Evolutionary conservation across 2,113 vertebrate genomes (phyloP).

Genomic region (Saccopteryx leptura): DNA sequence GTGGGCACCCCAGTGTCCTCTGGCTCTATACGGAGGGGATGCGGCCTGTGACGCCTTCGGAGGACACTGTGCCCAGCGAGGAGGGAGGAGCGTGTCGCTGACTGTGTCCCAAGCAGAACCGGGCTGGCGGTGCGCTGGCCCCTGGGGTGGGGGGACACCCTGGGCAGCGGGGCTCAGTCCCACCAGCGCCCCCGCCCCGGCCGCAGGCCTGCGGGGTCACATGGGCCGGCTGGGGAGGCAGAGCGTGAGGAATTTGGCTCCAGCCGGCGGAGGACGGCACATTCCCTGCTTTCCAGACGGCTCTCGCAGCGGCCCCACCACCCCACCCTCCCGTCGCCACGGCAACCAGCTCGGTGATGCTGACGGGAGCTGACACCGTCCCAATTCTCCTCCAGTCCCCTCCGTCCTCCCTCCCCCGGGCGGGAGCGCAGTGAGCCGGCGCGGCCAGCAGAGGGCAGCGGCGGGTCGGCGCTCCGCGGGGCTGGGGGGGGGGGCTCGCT

Average conservation of each 20-base stretch:
- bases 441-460: conserved; percentile 85
- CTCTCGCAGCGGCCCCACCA: not conserved
- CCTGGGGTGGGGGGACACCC: not conserved
- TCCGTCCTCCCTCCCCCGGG: not conserved
- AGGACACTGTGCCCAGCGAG: too few relatives aligned
- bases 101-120: not conserved
- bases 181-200: not conserved
- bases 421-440: accelerated
- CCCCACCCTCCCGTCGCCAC: conserved; percentile 70
- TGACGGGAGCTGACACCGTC: conserved; percentile 73
- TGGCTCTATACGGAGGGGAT: not conserved
- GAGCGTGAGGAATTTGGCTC: conserved; percentile 55
- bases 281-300: conserved; percentile 29
- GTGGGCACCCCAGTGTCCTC: not conserved
- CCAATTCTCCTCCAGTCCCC: not conserved
- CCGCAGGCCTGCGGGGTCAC: not conserved
- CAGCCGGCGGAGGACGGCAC: not conserved
- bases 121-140: not conserved
- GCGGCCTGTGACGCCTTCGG: not conserved
- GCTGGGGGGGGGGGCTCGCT: accelerated
- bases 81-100: not conserved
- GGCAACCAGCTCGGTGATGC: conserved; percentile 76
- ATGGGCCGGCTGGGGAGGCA: not conserved
- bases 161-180: not conserved
- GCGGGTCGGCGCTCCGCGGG: not conserved